Evolutionary conservation across 2,797 vertebrate genomes (phyloP).

Genomic region (Geotrypetes seraphini): DNA sequence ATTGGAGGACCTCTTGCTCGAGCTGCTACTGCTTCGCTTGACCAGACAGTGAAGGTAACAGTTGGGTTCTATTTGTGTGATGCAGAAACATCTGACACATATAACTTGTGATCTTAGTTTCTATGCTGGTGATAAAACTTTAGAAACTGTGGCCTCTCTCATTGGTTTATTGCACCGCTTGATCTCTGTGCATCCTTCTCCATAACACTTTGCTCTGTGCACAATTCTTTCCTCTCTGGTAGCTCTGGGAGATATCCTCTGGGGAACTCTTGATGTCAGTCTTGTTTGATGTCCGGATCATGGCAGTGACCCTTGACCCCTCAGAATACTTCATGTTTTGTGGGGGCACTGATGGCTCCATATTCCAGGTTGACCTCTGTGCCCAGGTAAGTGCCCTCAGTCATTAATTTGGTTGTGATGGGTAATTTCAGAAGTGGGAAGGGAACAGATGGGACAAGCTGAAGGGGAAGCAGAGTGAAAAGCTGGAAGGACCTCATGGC

Average conservation of each 20-base stretch:
- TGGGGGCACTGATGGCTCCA: constrained; percentile 79
- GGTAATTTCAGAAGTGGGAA: too few species aligned
- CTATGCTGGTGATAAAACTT: too few species aligned
- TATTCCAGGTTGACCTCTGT: constrained; percentile 85
- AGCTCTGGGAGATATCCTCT: constrained; percentile 91
- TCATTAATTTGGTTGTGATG: too few species aligned
- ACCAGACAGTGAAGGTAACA: constrained; percentile 86
- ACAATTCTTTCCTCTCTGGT: neutral
- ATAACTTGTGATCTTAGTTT: too few species aligned
- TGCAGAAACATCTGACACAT: too few species aligned
- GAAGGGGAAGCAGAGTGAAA: too few species aligned
- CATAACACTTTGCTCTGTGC: neutral
- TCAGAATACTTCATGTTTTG: constrained; percentile 86
- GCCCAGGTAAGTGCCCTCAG: constrained; percentile 78
- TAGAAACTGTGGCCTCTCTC: too few species aligned
- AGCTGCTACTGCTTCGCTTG: constrained; percentile 76
- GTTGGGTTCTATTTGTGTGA: too few species aligned
- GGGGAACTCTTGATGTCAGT: constrained; percentile 83
- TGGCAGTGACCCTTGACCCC: constrained; percentile 85
- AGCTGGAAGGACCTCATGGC: too few species aligned
- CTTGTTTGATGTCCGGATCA: constrained; percentile 81
- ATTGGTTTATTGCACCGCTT: too few species aligned
- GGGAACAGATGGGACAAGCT: too few species aligned
- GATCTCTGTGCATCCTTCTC: too few species aligned
- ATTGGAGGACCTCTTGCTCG: constrained; percentile 79